phyloP scores from a whole-genome alignment of 2,888 invertebrate species.

The Holacanthella duospinosa region DNA sequence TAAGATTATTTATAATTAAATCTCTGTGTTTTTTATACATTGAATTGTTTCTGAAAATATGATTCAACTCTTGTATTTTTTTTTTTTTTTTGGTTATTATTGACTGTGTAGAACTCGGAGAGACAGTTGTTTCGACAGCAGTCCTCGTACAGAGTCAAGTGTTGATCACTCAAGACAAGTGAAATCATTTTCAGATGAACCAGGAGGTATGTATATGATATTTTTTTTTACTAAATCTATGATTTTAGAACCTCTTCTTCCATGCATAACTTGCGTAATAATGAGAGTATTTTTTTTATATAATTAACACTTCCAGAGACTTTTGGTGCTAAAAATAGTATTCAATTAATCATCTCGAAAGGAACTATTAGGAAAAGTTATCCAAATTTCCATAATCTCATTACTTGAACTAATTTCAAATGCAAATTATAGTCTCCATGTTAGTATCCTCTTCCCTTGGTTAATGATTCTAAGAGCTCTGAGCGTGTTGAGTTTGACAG shows the following conservation, averaged over 20 bases:
- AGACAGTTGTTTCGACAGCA: slow-evolving; percentile 36
- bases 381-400: background rate
- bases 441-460: background rate
- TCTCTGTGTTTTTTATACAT: background rate
- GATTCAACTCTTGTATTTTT: background rate
- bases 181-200: slow-evolving; percentile 36
- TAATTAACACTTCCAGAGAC: no score
- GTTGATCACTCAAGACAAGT: slow-evolving; percentile 36
- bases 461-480: background rate
- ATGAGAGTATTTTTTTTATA: no score
- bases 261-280: background rate
- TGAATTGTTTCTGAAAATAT: background rate
- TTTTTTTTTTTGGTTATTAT: slow-evolving; percentile 9
- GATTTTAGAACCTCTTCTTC: no score
- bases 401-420: background rate
- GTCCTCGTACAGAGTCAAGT: slow-evolving; percentile 35
- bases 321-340: no score
- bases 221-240: no score
- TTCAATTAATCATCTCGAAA: background rate
- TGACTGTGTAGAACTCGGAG: slow-evolving; percentile 26
- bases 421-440: background rate
- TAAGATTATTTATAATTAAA: slow-evolving; percentile 11
- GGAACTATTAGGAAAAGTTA: no score
- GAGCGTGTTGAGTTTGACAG: background rate
- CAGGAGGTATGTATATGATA: slow-evolving; percentile 14